Base-by-base conservation (phyloP, 2,888 invertebrate species). In the Perizoma flavofasciatum region DNA sequence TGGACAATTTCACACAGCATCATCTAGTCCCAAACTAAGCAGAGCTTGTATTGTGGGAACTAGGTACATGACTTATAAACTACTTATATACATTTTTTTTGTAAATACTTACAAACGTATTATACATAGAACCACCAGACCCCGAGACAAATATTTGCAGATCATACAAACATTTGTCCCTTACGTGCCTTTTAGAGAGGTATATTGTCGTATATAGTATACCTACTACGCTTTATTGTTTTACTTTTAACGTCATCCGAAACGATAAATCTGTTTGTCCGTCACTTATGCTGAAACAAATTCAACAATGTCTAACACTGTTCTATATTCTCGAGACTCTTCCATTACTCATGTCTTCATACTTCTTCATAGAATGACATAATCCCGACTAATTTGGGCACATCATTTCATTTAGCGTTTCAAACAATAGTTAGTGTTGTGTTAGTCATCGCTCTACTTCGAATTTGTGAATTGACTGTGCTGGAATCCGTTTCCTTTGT, bases 381-480 rank as follows among this genome's bases (percentile, higher is more conserved):
- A 62, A 68, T 63, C 55, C 60, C 35, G 59, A 63, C 62, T 58
- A 55, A 62, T 65, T 68, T 67, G 67, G 65, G 63, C 63, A 67
- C 65, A 63, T 59, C 61, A 58, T 68, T 62, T 50, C 54, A 65
- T 63, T 68, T 66, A 63, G 56, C 44, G 50, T 63, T 65, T 45
- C 45, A 63, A 68, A 68, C 66, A 65, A 61, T 65, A 46, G 58
- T 62, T 66, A 37, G 37, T 37, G 22, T 37, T 50, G 56, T 9
- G 41, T 68, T 61, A 68, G 59, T 68, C 68, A 68, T 63, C 63
- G 59, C 52, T 61, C 61, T 49, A 61, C 55, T 61, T 63, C 55
- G 55, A 50, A 59, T 45, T 41, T 10, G 44, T 49, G 54, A 53
- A 47, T 63, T 59, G 52, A 40, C 59, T 59, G 55, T 43, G 9